Percentiles rank a stretch among this genome's conserved stretches.
phyloP scores from a whole-genome alignment of 1,140 invertebrate species.

The Papilio glaucus region DNA sequence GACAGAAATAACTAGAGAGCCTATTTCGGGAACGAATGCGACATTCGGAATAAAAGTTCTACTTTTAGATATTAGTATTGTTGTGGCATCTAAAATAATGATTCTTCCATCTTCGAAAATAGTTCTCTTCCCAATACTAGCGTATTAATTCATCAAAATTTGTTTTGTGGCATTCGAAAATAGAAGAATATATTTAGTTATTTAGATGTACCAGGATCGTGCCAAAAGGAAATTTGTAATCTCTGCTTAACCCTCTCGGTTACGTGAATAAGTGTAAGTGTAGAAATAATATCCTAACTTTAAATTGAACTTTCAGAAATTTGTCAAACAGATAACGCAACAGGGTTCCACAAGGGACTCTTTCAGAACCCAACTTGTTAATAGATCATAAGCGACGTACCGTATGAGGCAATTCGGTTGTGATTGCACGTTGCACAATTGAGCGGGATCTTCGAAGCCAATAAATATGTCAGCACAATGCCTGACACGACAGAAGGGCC shows the following conservation, averaged over 20 bases:
- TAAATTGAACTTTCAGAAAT: background rate
- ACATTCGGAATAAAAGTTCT: conserved; percentile 9
- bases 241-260: too few species aligned
- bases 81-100: conserved; percentile 12
- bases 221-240: too few species aligned
- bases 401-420: conserved; percentile 7
- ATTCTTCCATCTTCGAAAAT: conserved; percentile 1
- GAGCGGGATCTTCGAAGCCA: conserved; percentile 27
- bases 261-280: too few species aligned
- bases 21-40: conserved; percentile 29
- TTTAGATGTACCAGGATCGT: too few species aligned
- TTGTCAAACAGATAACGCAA: background rate
- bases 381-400: conserved; percentile 30
- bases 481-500: conserved; percentile 58
- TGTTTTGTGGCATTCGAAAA: too few species aligned
- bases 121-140: background rate
- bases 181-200: too few species aligned
- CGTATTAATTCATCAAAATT: too few species aligned
- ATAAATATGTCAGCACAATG: conserved; percentile 49
- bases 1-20: conserved; percentile 36
- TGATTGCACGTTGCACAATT: conserved; percentile 27
- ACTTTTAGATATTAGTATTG: conserved; percentile 16
- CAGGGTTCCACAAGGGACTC: conserved; percentile 11
- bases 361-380: conserved; percentile 16
- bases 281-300: background rate